phyloP scores from a whole-genome alignment of 2,113 vertebrate species.

The Pachypanchax playfairii region DNA sequence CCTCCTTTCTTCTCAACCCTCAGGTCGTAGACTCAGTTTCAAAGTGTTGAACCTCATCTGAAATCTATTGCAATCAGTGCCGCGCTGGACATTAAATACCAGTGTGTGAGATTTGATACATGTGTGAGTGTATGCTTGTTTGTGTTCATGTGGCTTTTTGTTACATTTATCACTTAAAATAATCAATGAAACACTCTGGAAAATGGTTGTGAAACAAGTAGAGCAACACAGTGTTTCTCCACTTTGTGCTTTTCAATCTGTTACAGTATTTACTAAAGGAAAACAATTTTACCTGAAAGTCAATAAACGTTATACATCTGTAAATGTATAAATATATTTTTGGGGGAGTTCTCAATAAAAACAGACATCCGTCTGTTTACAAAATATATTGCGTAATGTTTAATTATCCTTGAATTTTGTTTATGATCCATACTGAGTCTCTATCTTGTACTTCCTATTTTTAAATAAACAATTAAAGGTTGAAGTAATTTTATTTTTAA shows the following conservation, averaged over 20 bases:
- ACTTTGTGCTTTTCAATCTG: background rate
- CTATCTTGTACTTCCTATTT: no score
- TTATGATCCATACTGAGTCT: no score
- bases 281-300: no score
- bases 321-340: no score
- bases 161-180: constrained; percentile 53
- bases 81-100: constrained; percentile 73
- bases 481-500: no score
- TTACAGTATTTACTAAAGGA: no score
- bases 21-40: constrained; percentile 84
- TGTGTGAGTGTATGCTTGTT: constrained; percentile 29
- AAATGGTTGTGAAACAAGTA: constrained; percentile 41
- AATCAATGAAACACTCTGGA: constrained; percentile 57
- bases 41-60: constrained; percentile 87
- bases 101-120: constrained; percentile 58
- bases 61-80: constrained; percentile 85
- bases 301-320: background rate
- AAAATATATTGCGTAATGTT: background rate
- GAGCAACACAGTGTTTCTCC: background rate
- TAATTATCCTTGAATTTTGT: no score
- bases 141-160: constrained; percentile 44
- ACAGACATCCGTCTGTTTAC: background rate
- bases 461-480: no score
- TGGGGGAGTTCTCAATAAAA: background rate
- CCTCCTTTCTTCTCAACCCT: constrained; percentile 77